Percentiles rank a stretch among this genome's conserved stretches.
Conservation (phyloP, 2,113 vertebrate species). For the Electrona antarctica region DNA sequence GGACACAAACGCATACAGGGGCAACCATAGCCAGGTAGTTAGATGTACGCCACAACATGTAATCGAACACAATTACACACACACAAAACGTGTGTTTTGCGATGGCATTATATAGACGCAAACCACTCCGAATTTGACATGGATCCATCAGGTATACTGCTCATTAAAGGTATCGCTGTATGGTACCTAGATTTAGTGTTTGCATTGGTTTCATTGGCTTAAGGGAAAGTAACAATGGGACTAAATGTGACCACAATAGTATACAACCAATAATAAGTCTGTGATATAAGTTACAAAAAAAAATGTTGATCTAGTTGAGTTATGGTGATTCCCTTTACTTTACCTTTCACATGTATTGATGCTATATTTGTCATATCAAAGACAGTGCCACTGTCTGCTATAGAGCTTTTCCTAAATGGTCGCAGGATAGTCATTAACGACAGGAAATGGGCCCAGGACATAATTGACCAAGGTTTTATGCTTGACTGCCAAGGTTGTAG, state of each 20-base stretch:
- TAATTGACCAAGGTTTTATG: background rate
- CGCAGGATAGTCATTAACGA: background rate
- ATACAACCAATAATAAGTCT: constrained; percentile 3
- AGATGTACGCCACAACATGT: too few species aligned
- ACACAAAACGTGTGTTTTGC: too few species aligned
- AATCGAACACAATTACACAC: too few species aligned
- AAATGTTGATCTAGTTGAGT: background rate
- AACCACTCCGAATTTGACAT: background rate
- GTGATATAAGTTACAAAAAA: constrained; percentile 43
- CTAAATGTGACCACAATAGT: constrained; percentile 8
- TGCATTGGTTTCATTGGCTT: constrained; percentile 16
- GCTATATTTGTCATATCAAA: constrained; percentile 35
- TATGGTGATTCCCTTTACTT: background rate
- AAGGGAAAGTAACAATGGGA: constrained; percentile 18
- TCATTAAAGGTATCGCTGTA: background rate
- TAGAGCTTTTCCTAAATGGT: background rate
- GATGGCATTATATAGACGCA: too few species aligned
- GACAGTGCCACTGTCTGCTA: background rate
- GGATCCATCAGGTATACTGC: background rate
- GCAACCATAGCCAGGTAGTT: too few species aligned
- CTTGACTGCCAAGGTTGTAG: background rate
- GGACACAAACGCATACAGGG: too few species aligned
- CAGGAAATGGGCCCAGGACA: constrained; percentile 19
- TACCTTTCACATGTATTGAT: constrained; percentile 46
- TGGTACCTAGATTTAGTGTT: constrained; percentile 13